These are phyloP conservation scores for Dendronephthya gigantea DNA, from an alignment of 64 coral and sea anemone genomes.

Conservation along the genomic window DNA sequence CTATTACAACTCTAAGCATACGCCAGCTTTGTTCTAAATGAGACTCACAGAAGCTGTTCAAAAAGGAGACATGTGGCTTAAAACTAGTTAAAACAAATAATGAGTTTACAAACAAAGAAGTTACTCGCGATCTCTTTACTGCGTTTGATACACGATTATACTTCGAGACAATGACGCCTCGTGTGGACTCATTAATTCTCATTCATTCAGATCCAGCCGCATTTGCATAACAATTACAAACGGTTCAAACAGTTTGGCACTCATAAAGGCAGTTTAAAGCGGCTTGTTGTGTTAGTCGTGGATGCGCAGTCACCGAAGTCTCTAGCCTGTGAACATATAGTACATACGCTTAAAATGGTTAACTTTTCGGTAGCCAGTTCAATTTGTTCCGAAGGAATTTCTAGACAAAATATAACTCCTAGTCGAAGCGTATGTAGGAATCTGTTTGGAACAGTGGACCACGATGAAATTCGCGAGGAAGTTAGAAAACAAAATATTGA, in stretches of 20 bases:
- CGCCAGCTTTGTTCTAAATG: no score
- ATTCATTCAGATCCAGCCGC: not conserved
- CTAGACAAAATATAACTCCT: not conserved
- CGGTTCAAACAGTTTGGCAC: not conserved
- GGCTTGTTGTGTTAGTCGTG: not conserved
- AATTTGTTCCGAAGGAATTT: not conserved
- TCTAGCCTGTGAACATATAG: no score
- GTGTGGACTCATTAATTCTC: not conserved
- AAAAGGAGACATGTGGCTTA: no score
- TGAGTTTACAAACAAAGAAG: not conserved
- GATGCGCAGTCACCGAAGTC: not conserved
- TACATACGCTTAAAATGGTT: not conserved
- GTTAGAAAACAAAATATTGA: not conserved
- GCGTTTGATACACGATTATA: not conserved
- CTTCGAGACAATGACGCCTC: not conserved
- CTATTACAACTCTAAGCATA: no score
- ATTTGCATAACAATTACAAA: constrained; percentile 9
- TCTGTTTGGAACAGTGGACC: not conserved
- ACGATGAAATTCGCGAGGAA: not conserved
- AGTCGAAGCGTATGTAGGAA: not conserved
- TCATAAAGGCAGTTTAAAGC: not conserved
- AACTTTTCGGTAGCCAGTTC: not conserved
- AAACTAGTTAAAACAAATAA: no score
- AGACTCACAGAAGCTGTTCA: no score
- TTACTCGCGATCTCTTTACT: not conserved